A percentile compares a stretch with the other conserved stretches of the same genome.
These are phyloP conservation scores for Alloplasta piceator DNA, from an alignment of 2,888 invertebrate genomes.

Conservation along the genomic window DNA sequence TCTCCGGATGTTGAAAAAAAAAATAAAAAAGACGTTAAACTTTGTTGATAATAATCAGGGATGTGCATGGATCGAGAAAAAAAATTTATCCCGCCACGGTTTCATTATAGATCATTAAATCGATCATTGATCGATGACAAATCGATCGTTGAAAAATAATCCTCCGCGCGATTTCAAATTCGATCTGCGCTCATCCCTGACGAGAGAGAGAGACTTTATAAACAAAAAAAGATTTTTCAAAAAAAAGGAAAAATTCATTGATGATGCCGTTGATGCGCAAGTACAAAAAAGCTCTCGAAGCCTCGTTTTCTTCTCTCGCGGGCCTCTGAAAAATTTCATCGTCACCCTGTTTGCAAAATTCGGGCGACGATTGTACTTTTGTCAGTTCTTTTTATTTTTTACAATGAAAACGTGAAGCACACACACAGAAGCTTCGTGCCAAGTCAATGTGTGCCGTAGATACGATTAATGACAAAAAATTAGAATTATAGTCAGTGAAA, in stretches of 20 bases:
- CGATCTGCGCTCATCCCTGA: not conserved
- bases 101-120: not conserved
- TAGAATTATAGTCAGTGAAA: not conserved
- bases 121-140: not conserved
- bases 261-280: not conserved
- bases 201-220: not conserved
- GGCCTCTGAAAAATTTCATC: constrained; percentile 49
- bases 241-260: not conserved
- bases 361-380: constrained; percentile 15
- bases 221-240: not conserved
- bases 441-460: constrained; percentile 60
- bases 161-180: not conserved
- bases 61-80: not conserved
- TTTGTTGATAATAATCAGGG: not conserved
- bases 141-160: not conserved
- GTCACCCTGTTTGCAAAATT: not conserved
- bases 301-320: constrained; percentile 22
- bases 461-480: constrained; percentile 33
- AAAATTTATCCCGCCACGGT: not conserved
- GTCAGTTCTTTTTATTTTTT: constrained; percentile 16
- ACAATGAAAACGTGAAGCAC: constrained; percentile 43
- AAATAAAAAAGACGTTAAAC: not conserved
- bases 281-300: constrained; percentile 24
- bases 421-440: constrained; percentile 63
- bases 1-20: not conserved